These are phyloP conservation scores for Poecilia gillii DNA, from an alignment of 2,797 vertebrate species.

Conservation along the genomic window DNA sequence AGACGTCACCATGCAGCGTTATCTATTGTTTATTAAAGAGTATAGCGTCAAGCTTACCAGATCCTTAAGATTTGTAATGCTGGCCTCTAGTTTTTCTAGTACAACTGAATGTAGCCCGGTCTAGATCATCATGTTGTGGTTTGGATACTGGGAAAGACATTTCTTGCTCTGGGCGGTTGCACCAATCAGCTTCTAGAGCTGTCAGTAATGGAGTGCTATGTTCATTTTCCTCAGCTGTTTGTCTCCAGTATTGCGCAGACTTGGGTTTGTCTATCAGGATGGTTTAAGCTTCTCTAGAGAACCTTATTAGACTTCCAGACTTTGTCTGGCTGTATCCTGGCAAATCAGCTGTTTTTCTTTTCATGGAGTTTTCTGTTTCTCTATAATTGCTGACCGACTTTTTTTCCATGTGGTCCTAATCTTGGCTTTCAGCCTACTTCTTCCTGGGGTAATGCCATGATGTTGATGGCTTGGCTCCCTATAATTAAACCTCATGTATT, in stretches of 20 bases:
- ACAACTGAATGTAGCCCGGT: not conserved
- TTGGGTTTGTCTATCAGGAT: not conserved
- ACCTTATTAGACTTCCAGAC: not conserved
- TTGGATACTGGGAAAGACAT: not conserved
- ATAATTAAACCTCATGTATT: conserved; percentile 1
- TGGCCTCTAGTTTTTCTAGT: not conserved
- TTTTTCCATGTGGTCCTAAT: not conserved
- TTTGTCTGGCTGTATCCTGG: not conserved
- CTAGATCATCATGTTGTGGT: not conserved
- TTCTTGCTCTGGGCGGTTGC: not conserved
- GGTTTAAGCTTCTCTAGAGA: not conserved
- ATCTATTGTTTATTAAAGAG: not conserved
- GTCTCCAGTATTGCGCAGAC: not conserved
- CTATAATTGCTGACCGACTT: not conserved
- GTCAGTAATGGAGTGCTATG: not conserved
- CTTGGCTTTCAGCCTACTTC: not conserved
- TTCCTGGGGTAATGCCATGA: not conserved
- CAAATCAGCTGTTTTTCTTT: not conserved
- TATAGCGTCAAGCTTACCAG: not conserved
- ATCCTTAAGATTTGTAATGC: not conserved
- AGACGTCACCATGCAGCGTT: not conserved
- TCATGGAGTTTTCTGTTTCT: not conserved
- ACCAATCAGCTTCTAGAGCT: not conserved
- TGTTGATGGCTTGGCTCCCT: not conserved
- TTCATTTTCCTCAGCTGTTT: not conserved